phyloP scores from a whole-genome alignment of 2,797 vertebrate genomes.

The Gymnocypris eckloni region DNA sequence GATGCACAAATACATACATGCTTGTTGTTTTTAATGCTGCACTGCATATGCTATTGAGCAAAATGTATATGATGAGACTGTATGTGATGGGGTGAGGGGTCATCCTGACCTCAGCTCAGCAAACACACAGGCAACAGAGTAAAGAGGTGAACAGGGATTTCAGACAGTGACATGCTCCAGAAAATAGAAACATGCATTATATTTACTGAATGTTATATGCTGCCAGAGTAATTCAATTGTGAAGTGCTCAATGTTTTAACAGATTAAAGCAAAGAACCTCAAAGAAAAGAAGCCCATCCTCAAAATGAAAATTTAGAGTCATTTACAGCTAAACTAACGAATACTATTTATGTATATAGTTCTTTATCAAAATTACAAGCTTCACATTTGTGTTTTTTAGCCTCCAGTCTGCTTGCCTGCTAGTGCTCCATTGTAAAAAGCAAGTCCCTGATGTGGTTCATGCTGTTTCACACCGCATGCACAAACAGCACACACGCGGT shows the following conservation, averaged over 20 bases:
- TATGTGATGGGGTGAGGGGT: background rate
- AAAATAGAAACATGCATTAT: background rate
- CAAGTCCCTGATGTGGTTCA: conserved; percentile 2
- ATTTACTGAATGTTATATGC: background rate
- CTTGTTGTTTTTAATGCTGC: background rate
- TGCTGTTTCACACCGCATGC: conserved; percentile 25
- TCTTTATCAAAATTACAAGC: conserved; percentile 5
- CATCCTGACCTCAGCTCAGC: background rate
- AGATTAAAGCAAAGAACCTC: background rate
- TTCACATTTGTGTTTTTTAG: background rate
- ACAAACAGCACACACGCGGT: background rate
- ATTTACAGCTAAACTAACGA: background rate
- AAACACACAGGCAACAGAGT: conserved; percentile 12
- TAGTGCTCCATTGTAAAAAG: background rate
- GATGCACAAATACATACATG: background rate
- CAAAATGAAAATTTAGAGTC: background rate
- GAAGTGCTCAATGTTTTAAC: conserved; percentile 1
- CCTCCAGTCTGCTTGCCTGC: background rate
- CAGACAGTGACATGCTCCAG: conserved; percentile 1
- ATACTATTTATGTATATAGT: background rate
- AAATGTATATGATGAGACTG: background rate
- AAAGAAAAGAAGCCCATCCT: background rate
- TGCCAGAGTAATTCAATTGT: background rate
- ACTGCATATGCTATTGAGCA: conserved; percentile 1
- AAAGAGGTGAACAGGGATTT: conserved; percentile 35